Evolutionary conservation across 2,888 invertebrate species (phyloP).

Genomic region (Xanthia togata): DNA sequence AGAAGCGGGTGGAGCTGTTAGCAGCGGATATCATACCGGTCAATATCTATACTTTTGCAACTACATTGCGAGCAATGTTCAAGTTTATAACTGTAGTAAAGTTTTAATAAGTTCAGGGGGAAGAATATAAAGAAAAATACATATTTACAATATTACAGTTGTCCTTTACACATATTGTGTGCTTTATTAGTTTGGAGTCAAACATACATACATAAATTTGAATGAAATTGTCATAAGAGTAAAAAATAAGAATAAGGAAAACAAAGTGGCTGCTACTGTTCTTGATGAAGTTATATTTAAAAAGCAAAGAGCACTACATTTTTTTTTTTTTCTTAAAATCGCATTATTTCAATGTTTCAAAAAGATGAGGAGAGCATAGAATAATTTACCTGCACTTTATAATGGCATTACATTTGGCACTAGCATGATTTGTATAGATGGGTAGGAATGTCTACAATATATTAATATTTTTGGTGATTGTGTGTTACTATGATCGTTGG

Average conservation of each 20-base stretch:
- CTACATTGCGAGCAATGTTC: conserved; percentile 80
- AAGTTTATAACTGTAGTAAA: conserved; percentile 85
- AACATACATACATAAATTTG: not conserved
- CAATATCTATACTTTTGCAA: conserved; percentile 85
- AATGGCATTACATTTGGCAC: conserved; percentile 31
- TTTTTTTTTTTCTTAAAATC: conserved; percentile 41
- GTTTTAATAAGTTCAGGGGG: conserved; percentile 61
- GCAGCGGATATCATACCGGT: conserved; percentile 85
- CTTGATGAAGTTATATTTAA: not conserved
- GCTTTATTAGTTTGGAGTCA: not conserved
- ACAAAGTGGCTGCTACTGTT: not conserved
- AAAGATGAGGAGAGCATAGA: conserved; percentile 6
- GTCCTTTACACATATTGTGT: not conserved
- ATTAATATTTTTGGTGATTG: not conserved
- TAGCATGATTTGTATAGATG: not conserved
- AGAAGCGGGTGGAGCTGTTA: conserved; percentile 78
- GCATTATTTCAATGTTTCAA: conserved; percentile 45
- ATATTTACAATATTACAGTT: not conserved
- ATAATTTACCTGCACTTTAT: conserved; percentile 56
- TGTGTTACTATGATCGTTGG: too few species aligned
- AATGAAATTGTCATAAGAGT: not conserved
- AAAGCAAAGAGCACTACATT: not conserved
- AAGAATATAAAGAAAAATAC: not conserved
- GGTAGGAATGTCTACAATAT: not conserved
- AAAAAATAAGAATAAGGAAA: not conserved